These are phyloP conservation scores for Sabatieria punctata DNA, from an alignment of 2,888 invertebrate species.

Conservation along the genomic window DNA sequence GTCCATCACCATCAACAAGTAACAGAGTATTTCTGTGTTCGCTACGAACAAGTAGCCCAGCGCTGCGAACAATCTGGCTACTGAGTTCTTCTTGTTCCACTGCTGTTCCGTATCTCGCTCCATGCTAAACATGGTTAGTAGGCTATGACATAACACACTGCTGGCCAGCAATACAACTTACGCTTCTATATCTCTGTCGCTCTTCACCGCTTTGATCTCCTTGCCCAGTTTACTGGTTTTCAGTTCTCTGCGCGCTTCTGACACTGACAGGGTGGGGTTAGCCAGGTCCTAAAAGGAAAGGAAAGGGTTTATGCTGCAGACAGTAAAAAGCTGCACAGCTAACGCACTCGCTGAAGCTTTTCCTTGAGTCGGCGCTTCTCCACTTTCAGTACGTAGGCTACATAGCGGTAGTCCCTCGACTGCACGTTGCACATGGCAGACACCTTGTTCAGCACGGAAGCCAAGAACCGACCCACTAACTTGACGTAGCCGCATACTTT, in stretches of 20 bases:
- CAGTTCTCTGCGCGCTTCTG: not conserved
- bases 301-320: not conserved
- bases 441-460: too few relatives aligned
- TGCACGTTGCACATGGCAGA: constrained; percentile 48
- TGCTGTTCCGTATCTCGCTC: constrained; percentile 23
- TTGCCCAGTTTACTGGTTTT: not conserved
- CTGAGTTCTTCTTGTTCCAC: constrained; percentile 25
- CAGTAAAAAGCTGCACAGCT: not conserved
- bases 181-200: constrained; percentile 2
- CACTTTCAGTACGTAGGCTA: constrained; percentile 64
- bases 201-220: constrained; percentile 1
- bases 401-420: constrained; percentile 84
- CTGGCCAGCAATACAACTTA: not conserved
- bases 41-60: constrained; percentile 23
- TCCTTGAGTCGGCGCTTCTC: constrained; percentile 64
- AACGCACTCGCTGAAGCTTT: constrained; percentile 33
- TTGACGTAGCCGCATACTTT: not conserved
- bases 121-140: constrained; percentile 16
- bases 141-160: not conserved
- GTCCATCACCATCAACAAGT: constrained; percentile 82
- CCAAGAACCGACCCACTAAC: not conserved
- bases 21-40: constrained; percentile 69
- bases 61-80: constrained; percentile 22
- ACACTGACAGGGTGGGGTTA: not conserved
- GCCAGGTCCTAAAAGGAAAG: not conserved